These are phyloP conservation scores for Drosophila kuntzei DNA, from an alignment of 2,888 invertebrate genomes.

Conservation along the genomic window DNA sequence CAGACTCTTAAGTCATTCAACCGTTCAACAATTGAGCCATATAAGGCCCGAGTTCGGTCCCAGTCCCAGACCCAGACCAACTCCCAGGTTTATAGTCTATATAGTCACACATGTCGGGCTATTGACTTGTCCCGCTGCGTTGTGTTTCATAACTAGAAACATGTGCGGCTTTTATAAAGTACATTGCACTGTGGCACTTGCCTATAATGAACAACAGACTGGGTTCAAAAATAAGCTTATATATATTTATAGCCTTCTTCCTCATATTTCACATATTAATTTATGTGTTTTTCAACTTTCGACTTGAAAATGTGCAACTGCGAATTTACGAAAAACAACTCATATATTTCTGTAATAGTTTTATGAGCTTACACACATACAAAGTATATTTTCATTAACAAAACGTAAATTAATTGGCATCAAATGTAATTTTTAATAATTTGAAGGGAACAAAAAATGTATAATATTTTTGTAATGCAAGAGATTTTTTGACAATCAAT, in stretches of 20 bases:
- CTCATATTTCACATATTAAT: not conserved
- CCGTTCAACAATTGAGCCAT: conserved; percentile 42
- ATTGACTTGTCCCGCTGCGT: conserved; percentile 33
- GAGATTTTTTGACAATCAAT: too few species aligned
- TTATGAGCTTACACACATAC: too few species aligned
- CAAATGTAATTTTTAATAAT: too few species aligned
- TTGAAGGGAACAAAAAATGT: too few species aligned
- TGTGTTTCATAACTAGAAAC: conserved; percentile 24
- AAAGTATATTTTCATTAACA: too few species aligned
- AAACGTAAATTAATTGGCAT: too few species aligned
- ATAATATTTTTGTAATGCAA: too few species aligned
- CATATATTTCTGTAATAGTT: too few species aligned
- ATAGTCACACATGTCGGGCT: conserved; percentile 22
- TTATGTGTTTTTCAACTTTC: not conserved
- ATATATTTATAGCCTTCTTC: not conserved
- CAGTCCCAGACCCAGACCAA: not conserved
- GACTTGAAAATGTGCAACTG: not conserved
- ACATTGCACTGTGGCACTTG: conserved; percentile 29
- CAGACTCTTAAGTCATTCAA: conserved; percentile 44
- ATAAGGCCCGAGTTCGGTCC: conserved; percentile 20
- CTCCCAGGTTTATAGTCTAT: not conserved
- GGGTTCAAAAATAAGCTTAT: not conserved
- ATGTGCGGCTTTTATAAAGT: conserved; percentile 23
- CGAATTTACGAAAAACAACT: not conserved
- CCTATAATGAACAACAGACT: conserved; percentile 9